Conservation (phyloP, 2,797 vertebrate species). For the Falco peregrinus region DNA sequence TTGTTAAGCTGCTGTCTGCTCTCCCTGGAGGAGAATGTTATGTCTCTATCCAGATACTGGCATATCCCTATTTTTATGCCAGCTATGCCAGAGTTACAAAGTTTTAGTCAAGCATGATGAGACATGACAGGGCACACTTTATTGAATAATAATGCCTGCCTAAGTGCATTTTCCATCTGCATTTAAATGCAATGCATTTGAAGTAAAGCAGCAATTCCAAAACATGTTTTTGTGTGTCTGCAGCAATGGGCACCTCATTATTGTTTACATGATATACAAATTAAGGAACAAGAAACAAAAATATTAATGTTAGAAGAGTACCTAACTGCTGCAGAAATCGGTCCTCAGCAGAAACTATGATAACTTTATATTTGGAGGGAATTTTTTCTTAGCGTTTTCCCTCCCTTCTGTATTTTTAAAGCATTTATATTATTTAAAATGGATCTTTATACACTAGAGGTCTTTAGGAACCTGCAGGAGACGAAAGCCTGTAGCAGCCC, state of each 20-base stretch:
- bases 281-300: neutral
- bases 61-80: constrained; percentile 49
- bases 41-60: constrained; percentile 46
- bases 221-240: neutral
- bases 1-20: constrained; percentile 15
- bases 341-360: neutral
- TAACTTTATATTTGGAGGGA: neutral
- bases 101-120: constrained; percentile 59
- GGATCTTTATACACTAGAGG: constrained; percentile 36
- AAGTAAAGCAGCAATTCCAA: constrained; percentile 29
- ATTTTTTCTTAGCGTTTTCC: neutral
- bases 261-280: constrained; percentile 1
- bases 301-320: neutral
- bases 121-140: constrained; percentile 43
- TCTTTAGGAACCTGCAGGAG: constrained; percentile 33
- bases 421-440: constrained; percentile 44
- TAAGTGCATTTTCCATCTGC: constrained; percentile 49
- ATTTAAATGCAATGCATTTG: constrained; percentile 32
- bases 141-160: constrained; percentile 46
- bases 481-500: constrained; percentile 35
- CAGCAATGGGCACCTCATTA: neutral
- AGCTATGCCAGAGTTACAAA: constrained; percentile 35
- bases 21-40: neutral
- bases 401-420: constrained; percentile 49
- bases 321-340: neutral